phyloP scores from a whole-genome alignment of 2,797 vertebrate species.

The Megalops cyprinoides region DNA sequence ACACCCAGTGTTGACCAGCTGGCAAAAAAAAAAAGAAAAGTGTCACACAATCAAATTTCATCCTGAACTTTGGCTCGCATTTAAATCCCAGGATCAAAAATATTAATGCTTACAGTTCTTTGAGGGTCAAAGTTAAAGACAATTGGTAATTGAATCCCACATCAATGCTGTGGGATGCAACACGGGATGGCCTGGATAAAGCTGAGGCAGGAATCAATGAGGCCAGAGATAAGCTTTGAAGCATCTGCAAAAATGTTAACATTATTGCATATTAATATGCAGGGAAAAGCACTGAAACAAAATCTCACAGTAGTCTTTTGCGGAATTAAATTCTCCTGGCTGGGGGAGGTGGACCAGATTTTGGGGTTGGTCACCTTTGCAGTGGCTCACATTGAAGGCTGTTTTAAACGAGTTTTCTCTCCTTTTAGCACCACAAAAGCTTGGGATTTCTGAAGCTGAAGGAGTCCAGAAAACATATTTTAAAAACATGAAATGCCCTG shows the following conservation, averaged over 20 bases:
- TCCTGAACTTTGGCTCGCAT: too few species aligned
- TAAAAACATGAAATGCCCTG: too few species aligned
- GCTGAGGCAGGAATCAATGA: neutral
- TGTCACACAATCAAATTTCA: too few species aligned
- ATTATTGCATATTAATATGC: neutral
- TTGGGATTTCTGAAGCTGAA: constrained; percentile 62
- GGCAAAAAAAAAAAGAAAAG: too few species aligned
- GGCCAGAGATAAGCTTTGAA: constrained; percentile 11
- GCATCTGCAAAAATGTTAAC: neutral
- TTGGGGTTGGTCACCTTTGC: constrained; percentile 40
- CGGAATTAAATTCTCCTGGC: constrained; percentile 18
- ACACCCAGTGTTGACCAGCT: neutral
- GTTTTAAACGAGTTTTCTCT: constrained; percentile 45
- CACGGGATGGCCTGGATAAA: neutral
- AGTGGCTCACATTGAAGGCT: constrained; percentile 49
- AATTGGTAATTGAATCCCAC: too few species aligned
- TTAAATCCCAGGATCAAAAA: too few species aligned
- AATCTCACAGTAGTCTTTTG: neutral
- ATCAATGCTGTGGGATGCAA: neutral
- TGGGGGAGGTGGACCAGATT: constrained; percentile 19
- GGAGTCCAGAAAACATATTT: too few species aligned
- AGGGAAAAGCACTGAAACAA: constrained; percentile 8
- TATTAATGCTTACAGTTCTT: too few species aligned
- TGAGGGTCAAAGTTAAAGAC: too few species aligned
- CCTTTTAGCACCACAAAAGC: constrained; percentile 49